These are phyloP conservation scores for Diaprepes abbreviatus DNA, from an alignment of 2,888 invertebrate species.

Conservation along the genomic window DNA sequence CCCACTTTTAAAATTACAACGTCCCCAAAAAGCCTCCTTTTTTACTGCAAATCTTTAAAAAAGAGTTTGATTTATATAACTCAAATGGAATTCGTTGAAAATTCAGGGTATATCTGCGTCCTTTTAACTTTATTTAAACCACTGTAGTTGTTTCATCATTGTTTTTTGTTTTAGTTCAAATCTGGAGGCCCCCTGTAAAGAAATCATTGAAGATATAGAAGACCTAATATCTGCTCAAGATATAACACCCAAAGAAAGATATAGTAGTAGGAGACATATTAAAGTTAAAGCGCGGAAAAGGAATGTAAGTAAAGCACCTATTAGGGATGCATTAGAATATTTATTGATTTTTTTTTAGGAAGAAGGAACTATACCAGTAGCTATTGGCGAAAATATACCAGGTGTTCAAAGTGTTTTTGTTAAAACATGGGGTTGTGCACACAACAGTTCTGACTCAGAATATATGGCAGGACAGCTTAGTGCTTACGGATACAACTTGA, in stretches of 20 bases:
- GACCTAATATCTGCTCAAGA: constrained; percentile 86
- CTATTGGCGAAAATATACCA: constrained; percentile 66
- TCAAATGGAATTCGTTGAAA: constrained; percentile 33
- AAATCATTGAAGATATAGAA: constrained; percentile 87
- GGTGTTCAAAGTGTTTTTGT: constrained; percentile 88
- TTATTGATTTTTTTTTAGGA: constrained; percentile 4
- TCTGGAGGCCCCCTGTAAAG: constrained; percentile 68
- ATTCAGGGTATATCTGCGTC: constrained; percentile 14
- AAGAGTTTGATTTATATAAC: too few species aligned
- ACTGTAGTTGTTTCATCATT: too few species aligned
- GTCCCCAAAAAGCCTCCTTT: too few species aligned
- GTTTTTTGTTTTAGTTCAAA: constrained; percentile 35
- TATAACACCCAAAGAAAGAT: constrained; percentile 83
- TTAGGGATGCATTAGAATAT: background rate
- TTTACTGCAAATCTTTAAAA: too few species aligned
- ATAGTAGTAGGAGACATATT: constrained; percentile 79
- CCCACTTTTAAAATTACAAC: constrained; percentile 1
- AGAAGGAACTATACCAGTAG: constrained; percentile 15
- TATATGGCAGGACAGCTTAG: constrained; percentile 98
- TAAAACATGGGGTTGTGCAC: constrained; percentile 98
- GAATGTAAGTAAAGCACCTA: constrained; percentile 19
- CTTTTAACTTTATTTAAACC: too few species aligned
- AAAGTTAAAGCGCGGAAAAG: constrained; percentile 72
- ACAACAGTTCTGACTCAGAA: constrained; percentile 97
- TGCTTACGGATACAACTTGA: constrained; percentile 88